Conservation (phyloP, 2,888 invertebrate species). For the Nycteola revayana region DNA sequence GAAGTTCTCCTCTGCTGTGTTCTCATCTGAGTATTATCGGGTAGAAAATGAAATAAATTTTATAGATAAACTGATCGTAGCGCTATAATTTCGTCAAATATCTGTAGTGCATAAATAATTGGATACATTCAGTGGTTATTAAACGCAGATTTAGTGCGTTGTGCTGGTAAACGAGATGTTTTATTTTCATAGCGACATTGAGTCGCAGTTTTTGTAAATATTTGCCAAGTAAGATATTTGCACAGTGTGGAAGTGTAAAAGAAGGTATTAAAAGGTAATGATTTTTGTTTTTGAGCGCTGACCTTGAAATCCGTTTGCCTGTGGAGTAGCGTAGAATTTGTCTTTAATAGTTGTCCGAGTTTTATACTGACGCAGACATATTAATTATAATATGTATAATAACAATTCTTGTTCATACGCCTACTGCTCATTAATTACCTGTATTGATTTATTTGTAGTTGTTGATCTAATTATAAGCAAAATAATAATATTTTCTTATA, state of each 20-base stretch:
- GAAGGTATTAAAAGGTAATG: constrained; percentile 31
- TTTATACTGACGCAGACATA: constrained; percentile 23
- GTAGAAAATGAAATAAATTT: constrained; percentile 18
- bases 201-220: constrained; percentile 41
- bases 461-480: too few relatives aligned
- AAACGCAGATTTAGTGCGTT: constrained; percentile 18
- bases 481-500: too few relatives aligned
- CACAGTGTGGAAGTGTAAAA: constrained; percentile 14
- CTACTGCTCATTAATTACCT: constrained; percentile 6
- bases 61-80: constrained; percentile 9
- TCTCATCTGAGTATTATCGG: constrained; percentile 21
- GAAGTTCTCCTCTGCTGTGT: constrained; percentile 17
- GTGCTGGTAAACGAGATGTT: constrained; percentile 42
- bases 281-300: constrained; percentile 21
- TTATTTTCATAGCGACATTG: constrained; percentile 31
- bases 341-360: constrained; percentile 18
- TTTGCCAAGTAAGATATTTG: constrained; percentile 31
- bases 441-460: too few relatives aligned
- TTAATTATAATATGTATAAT: too few relatives aligned
- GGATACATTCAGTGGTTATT: constrained; percentile 15
- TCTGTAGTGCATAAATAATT: constrained; percentile 12
- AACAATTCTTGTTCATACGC: background rate
- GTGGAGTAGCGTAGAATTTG: constrained; percentile 7
- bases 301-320: constrained; percentile 45
- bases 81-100: constrained; percentile 5